Evolutionary conservation across 2,797 vertebrate genomes (phyloP).

Genomic region (Micromesistius poutassou): DNA sequence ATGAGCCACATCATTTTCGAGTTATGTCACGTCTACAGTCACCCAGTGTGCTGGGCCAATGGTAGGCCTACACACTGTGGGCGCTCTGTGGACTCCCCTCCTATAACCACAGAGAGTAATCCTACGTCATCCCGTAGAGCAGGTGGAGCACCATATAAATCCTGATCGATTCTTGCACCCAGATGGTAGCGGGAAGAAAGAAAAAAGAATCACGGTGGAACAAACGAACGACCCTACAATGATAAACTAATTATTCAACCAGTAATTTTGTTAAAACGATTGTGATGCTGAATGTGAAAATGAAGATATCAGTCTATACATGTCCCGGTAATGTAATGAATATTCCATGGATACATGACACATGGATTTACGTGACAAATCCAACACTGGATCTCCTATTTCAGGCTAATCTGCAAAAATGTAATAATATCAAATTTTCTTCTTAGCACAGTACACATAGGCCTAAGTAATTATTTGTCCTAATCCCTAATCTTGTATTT

Average conservation of each 20-base stretch:
- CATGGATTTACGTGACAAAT: constrained; percentile 34
- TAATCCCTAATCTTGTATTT: constrained; percentile 62
- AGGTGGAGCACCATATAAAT: too few species aligned
- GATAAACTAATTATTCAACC: too few species aligned
- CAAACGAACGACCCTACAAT: too few species aligned
- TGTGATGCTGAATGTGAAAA: neutral
- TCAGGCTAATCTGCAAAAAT: constrained; percentile 51
- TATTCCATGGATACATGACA: neutral
- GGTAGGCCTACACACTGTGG: constrained; percentile 12
- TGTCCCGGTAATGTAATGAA: neutral
- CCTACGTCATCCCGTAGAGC: neutral
- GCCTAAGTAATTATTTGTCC: constrained; percentile 59
- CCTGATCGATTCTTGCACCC: too few species aligned
- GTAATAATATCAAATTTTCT: constrained; percentile 62
- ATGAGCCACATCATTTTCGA: constrained; percentile 49
- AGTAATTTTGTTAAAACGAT: neutral
- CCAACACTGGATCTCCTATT: constrained; percentile 40
- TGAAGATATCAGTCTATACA: neutral
- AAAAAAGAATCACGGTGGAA: too few species aligned
- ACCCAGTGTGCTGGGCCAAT: constrained; percentile 38
- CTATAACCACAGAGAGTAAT: constrained; percentile 20
- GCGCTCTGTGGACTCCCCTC: constrained; percentile 25
- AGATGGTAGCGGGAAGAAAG: too few species aligned
- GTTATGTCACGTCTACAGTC: constrained; percentile 32
- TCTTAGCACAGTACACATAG: constrained; percentile 60